Base-by-base conservation (phyloP, 2,797 vertebrate species). In the Poecilia picta region DNA sequence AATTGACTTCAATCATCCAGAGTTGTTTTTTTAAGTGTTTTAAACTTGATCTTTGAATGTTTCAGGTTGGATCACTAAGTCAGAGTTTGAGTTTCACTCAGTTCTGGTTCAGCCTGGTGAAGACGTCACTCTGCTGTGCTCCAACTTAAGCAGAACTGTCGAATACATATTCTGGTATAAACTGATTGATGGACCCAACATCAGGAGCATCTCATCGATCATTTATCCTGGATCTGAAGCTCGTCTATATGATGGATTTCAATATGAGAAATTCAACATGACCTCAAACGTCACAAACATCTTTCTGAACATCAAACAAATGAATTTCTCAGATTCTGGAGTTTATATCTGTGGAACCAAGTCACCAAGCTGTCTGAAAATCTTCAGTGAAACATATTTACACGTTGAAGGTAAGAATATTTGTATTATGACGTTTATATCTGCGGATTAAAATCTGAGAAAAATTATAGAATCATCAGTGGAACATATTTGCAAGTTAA, bases 121-220 rank as follows among this genome's bases (percentile, higher is more conserved):
- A 36, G 62, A 64, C 1, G 31, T 64, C 62, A 64, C 62, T 36
- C 16, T 64, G 62, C 62, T 36, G 31, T 64, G 62, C 62, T 1
- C 31, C 16, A 64, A 64, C 59, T 36, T 20, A 0, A 64, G 7
- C 59, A 20, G 0, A 0, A 0, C 1, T 4, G 0, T 2, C 1
- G 1, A 8, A 36, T 7, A 64, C 59, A 36, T 64, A 20, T 64
- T 36, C 62, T 64, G 62, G 62, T 18, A 18, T 3, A 36, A 64
- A 36, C 31, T 64, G 62, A 36, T 8, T 0, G 1, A 3, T 0
- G 62, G 62, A 36, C 1, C 33, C 33, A 36, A 1, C 2, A 2
- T 36, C 62, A 64, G 31, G 16, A 0, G 31, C 0, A 64, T 64
- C 62, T 64, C 62, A 36, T 36, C 62, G 1, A 33, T 36, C 0